A percentile compares a stretch with the other conserved stretches of the same genome.
Conservation (phyloP, 2,888 invertebrate genomes). For the Agonopterix heracliana region DNA sequence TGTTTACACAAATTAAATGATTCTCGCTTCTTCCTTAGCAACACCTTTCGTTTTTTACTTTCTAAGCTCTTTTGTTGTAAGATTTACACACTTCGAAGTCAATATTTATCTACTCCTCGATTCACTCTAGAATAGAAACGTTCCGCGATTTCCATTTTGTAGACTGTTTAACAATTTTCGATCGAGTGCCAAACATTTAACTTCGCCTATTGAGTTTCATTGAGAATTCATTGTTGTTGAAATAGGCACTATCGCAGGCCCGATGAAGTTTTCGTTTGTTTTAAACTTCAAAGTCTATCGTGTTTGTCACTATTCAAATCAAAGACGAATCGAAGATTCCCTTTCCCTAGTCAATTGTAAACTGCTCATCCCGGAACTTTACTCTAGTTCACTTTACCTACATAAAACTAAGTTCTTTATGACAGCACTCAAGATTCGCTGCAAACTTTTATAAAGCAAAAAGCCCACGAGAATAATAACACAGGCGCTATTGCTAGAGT, state of each 20-base stretch:
- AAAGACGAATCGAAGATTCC: background rate
- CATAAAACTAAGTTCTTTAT: conserved; percentile 32
- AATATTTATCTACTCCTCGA: conserved; percentile 2
- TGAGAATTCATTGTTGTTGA: conserved; percentile 42
- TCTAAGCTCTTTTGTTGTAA: background rate
- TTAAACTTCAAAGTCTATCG: background rate
- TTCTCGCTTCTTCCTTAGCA: too few species aligned
- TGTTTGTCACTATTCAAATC: background rate
- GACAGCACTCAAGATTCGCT: conserved; percentile 40
- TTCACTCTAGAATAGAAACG: conserved; percentile 6
- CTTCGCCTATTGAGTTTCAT: conserved; percentile 27
- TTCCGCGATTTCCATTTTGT: conserved; percentile 15
- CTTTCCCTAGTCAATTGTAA: background rate
- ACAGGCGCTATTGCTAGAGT: conserved; percentile 24
- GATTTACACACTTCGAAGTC: background rate
- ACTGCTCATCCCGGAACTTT: background rate
- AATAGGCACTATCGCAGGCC: conserved; percentile 11
- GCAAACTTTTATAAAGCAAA: conserved; percentile 42
- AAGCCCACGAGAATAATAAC: conserved; percentile 47
- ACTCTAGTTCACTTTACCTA: background rate
- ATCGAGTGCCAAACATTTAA: conserved; percentile 4
- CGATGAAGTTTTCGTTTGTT: background rate
- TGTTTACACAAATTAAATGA: too few species aligned
- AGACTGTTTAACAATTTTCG: conserved; percentile 13
- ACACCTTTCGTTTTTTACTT: background rate